These are phyloP conservation scores for Shargacucullia verbasci DNA, from an alignment of 2,888 invertebrate genomes.

Conservation along the genomic window DNA sequence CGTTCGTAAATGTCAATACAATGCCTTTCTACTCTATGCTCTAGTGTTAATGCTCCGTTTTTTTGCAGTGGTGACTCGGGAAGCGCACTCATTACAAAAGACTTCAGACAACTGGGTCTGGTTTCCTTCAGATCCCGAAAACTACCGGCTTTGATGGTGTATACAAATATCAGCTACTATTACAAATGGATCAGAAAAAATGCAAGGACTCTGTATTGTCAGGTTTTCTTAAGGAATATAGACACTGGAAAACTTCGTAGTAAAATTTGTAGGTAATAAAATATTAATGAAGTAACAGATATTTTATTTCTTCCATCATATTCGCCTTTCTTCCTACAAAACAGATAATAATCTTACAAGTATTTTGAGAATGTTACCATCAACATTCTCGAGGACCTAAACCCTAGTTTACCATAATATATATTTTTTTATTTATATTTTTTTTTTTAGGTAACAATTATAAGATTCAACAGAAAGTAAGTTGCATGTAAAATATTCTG, in stretches of 20 bases:
- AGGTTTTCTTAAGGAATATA: background rate
- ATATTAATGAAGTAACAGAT: background rate
- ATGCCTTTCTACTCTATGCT: too few species aligned
- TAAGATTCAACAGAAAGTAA: too few species aligned
- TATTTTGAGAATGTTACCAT: too few species aligned
- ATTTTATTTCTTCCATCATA: background rate
- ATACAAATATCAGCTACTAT: slow-evolving; percentile 68
- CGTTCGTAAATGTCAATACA: too few species aligned
- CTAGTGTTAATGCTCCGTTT: too few species aligned
- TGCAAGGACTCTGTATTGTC: slow-evolving; percentile 45
- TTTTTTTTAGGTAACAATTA: too few species aligned
- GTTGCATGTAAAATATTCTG: too few species aligned
- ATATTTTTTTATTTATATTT: too few species aligned
- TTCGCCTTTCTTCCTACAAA: too few species aligned
- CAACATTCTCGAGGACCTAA: too few species aligned
- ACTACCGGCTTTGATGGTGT: slow-evolving; percentile 61
- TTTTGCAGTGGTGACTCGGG: slow-evolving; percentile 74
- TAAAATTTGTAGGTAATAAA: background rate
- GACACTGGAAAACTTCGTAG: background rate
- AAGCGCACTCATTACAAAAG: slow-evolving; percentile 61
- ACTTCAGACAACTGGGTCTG: slow-evolving; percentile 63
- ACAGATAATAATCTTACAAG: too few species aligned
- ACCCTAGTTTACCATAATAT: too few species aligned
- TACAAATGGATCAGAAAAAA: slow-evolving; percentile 63
- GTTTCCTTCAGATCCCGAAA: slow-evolving; percentile 62